Base-by-base conservation (phyloP, 2,888 invertebrate genomes). In the Dione vanillae region DNA sequence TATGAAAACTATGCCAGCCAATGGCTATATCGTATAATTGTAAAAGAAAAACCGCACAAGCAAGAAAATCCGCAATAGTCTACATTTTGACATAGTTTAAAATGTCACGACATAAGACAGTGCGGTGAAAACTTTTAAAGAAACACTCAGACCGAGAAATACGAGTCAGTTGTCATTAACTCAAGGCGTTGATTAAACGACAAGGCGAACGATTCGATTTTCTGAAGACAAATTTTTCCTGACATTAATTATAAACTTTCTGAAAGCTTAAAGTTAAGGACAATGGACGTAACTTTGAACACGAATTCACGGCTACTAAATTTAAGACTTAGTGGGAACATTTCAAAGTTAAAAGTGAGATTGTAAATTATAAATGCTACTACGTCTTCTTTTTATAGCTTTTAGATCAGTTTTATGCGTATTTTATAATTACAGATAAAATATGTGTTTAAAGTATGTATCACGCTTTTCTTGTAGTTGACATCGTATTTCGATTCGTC, bases 241-340 rank as follows among this genome's bases (percentile, higher is more conserved):
- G 78, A 84, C 83, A 83, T 87, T 85, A 85, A 88, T 87, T 88
- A 88, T 85, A 85, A 89, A 88, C 83, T 88, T 88, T 82, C 77
- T 74, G 78, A 80, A 78, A 78, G 77, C 78, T 70, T 79, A 80
- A 79, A 82, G 79, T 83, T 79, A 79, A 78, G 78, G 79, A 86
- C 83, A 86, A 85, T 84, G 83, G 82, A 76, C 77, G 79, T 78
- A 81, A 81, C 81, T 85, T 84, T 74, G 72, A 73, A 70, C 72
- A 67, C 71, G 65, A 70, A 68, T 72, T 70, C 61, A 70, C 71
- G 66, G 67, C 66, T 68, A 69, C 69, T 66, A 67, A 75, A 72
- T 75, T 69, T 69, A 67, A 74, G 72, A 71, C 71, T 72, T 19
- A 56, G 35, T 37, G 41, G 43, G 56, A 70, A 72, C 68, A 27